A percentile compares a stretch with the other conserved stretches of the same genome.
phyloP scores from a whole-genome alignment of 2,797 vertebrate genomes.

The Syncerus caffer region DNA sequence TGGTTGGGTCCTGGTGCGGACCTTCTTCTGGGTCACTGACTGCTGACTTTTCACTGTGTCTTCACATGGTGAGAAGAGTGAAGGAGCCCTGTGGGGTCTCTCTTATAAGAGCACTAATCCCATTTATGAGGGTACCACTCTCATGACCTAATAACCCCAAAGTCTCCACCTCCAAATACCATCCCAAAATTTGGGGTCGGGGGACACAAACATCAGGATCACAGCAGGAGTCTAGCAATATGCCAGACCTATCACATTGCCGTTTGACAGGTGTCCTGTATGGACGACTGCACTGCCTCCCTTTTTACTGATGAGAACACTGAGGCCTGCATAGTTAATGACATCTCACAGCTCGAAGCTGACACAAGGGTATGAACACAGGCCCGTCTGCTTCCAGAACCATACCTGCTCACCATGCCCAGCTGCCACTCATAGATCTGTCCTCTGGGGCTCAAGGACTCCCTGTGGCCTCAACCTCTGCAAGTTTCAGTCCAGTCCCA shows the following conservation, averaged over 20 bases:
- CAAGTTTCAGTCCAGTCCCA: not conserved
- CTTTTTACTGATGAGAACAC: not conserved
- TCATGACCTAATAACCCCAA: not conserved
- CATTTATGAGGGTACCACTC: not conserved
- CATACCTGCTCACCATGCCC: not conserved
- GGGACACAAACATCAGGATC: not conserved
- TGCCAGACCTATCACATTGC: not conserved
- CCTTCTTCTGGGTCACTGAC: not conserved
- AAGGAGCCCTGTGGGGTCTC: not conserved
- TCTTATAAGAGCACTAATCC: not conserved
- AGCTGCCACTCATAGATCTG: not conserved
- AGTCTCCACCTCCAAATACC: not conserved
- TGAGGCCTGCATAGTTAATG: not conserved
- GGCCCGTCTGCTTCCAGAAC: not conserved
- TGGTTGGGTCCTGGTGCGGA: not conserved
- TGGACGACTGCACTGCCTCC: not conserved
- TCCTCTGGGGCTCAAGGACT: not conserved
- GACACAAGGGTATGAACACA: not conserved
- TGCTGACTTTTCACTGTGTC: not conserved
- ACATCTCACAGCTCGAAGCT: not conserved
- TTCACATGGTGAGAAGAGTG: not conserved
- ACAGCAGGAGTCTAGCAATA: too few relatives aligned
- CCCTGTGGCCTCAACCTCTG: not conserved
- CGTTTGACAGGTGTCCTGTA: not conserved
- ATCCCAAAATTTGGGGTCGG: not conserved